Evolutionary conservation across 2,113 vertebrate species (phyloP), one percentile per base, ranked within the genome.

Genomic region (Phycodurus eques): DNA sequence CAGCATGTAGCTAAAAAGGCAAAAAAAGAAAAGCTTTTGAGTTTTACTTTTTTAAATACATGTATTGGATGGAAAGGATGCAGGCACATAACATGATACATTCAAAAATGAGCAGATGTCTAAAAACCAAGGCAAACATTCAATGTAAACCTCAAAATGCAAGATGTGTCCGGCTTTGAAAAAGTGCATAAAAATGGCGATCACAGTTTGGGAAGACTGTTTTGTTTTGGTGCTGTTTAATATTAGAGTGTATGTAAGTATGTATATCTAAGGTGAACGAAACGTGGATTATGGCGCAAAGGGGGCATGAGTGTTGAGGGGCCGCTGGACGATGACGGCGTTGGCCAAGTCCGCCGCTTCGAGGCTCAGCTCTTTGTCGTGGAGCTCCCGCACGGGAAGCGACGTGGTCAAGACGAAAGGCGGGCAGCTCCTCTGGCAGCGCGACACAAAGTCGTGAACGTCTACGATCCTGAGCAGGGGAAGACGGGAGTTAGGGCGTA

Each of bases 271-370:
- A 35, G 15, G 31, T 59, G 66, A 68, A 12, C 27, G 47, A 47
- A 13, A 19, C 27, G 20, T 67, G 33, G 19, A 66, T 43, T 43
- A 66, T 44, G 63, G 44, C 0, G 42, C 87, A 71, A 95, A 95
- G 15, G 94, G 92, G 39, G 93, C 92, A 0, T 90, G 80, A 61
- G 88, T 92, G 87, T 90, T 92, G 71, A 83, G 84, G 68, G 94
- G 92, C 84, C 95, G 94, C 89, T 98, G 96, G 79, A 97, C 92
- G 66, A 98, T 92, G 51, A 98, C 97, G 7, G 95, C 91, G 0
- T 98, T 95, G 81, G 93, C 88, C 71, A 99, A 63, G 70, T 94
- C 91, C 0, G 96, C 96, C 85, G 96, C 95, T 59, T 94, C 92
- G 3, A 99, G 75, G 0, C 95, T 97, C 51, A 96, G 89, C 0